These are phyloP conservation scores for Sarcophaga subvicina DNA, from an alignment of 2,888 invertebrate species.

Conservation along the genomic window DNA sequence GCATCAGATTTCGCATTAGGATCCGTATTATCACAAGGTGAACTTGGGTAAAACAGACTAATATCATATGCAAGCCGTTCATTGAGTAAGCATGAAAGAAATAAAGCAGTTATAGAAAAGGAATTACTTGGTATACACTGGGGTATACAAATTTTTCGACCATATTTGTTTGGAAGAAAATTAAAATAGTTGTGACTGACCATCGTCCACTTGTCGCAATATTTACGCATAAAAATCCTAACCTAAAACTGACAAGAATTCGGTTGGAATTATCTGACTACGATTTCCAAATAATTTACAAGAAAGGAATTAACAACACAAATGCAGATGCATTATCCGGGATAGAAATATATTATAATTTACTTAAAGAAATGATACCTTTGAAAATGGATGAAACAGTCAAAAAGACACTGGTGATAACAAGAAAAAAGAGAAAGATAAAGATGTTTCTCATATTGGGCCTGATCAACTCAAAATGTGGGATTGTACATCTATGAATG, in stretches of 20 bases:
- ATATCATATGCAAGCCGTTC: slow-evolving; percentile 20
- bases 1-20: too few species aligned
- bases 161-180: too few species aligned
- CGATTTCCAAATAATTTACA: slow-evolving; percentile 19
- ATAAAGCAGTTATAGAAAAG: slow-evolving; percentile 13
- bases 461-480: too few species aligned
- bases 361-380: too few species aligned
- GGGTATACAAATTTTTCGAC: slow-evolving; percentile 11
- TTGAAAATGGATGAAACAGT: background rate
- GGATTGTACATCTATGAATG: too few species aligned
- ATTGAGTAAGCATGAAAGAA: slow-evolving; percentile 5
- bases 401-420: background rate
- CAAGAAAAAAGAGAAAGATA: background rate
- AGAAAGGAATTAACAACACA: background rate
- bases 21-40: too few species aligned
- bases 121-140: slow-evolving; percentile 13
- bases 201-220: too few species aligned
- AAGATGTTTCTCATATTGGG: too few species aligned
- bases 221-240: background rate
- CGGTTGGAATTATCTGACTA: slow-evolving; percentile 19
- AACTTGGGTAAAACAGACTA: too few species aligned
- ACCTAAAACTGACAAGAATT: background rate
- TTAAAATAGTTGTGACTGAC: too few species aligned
- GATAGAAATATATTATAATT: too few species aligned
- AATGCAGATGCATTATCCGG: too few species aligned